Evolutionary conservation across 1,140 invertebrate genomes (phyloP).

Genomic region (Meteorus sp.): DNA sequence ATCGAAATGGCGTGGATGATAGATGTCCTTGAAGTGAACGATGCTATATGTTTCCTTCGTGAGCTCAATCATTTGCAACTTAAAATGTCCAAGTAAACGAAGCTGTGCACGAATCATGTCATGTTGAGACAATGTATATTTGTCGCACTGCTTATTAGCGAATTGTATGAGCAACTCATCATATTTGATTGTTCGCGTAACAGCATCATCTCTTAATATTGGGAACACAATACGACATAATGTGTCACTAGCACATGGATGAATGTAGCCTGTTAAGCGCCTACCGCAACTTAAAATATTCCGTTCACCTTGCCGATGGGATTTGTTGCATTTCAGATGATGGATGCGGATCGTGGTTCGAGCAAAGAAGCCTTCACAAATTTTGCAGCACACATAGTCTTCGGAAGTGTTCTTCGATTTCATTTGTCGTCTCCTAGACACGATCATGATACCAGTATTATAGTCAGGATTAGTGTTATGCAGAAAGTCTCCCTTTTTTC

Average conservation of each 20-base stretch:
- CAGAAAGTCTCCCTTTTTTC: conserved; percentile 19
- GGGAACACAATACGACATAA: conserved; percentile 28
- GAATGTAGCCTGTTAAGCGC: conserved; percentile 18
- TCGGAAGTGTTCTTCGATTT: conserved; percentile 11
- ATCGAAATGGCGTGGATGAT: conserved; percentile 21
- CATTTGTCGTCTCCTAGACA: conserved; percentile 12
- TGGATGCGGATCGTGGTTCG: conserved; percentile 6
- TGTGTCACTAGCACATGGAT: conserved; percentile 14
- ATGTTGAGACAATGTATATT: conserved; percentile 28
- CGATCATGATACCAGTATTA: conserved; percentile 21
- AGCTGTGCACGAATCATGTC: conserved; percentile 29
- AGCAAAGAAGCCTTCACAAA: conserved; percentile 18
- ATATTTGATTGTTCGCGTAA: conserved; percentile 28
- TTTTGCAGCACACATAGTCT: conserved; percentile 16
- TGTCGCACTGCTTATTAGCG: conserved; percentile 32
- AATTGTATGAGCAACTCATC: conserved; percentile 32
- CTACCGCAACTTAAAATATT: neutral
- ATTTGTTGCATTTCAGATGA: neutral
- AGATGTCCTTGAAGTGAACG: conserved; percentile 25
- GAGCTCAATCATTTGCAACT: conserved; percentile 19
- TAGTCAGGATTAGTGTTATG: conserved; percentile 25
- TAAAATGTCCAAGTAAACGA: conserved; percentile 26
- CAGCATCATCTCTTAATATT: conserved; percentile 25
- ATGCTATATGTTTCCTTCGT: conserved; percentile 15
- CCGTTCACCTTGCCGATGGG: neutral